phyloP scores from a whole-genome alignment of 37 sponge, comb jelly and placozoan species.

The Oopsacas minuta region DNA sequence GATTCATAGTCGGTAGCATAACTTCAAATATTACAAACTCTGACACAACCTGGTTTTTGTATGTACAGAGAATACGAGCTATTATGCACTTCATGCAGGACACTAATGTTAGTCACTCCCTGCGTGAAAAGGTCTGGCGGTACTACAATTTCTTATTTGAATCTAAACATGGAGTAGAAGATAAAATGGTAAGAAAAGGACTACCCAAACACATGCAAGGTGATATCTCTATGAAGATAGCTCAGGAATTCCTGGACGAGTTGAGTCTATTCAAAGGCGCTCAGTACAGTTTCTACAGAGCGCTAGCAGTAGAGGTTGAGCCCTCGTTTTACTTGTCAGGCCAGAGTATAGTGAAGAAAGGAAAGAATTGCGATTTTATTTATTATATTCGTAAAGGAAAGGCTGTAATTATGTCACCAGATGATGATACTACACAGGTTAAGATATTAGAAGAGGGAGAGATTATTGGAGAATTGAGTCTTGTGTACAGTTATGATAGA shows the following conservation, averaged over 20 bases:
- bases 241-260: background rate
- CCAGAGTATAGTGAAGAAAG: constrained; percentile 49
- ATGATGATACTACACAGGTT: background rate
- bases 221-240: constrained; percentile 3
- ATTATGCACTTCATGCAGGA: constrained; percentile 25
- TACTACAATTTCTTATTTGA: constrained; percentile 16
- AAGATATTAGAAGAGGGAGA: background rate
- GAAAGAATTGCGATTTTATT: constrained; percentile 19
- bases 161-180: background rate
- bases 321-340: constrained; percentile 43
- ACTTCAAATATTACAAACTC: constrained; percentile 50
- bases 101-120: background rate
- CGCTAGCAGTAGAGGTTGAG: constrained; percentile 19
- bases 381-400: background rate
- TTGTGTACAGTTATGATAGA: background rate
- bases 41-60: constrained; percentile 38
- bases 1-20: constrained; percentile 60
- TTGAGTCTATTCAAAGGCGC: constrained; percentile 8
- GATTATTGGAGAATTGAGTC: background rate
- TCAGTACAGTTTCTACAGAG: constrained; percentile 8
- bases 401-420: background rate
- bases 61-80: constrained; percentile 37
- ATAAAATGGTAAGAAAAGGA: background rate
- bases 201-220: background rate
- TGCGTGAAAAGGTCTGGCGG: background rate